phyloP scores from a whole-genome alignment of 2,113 vertebrate species.

The Dermatemys mawii region DNA sequence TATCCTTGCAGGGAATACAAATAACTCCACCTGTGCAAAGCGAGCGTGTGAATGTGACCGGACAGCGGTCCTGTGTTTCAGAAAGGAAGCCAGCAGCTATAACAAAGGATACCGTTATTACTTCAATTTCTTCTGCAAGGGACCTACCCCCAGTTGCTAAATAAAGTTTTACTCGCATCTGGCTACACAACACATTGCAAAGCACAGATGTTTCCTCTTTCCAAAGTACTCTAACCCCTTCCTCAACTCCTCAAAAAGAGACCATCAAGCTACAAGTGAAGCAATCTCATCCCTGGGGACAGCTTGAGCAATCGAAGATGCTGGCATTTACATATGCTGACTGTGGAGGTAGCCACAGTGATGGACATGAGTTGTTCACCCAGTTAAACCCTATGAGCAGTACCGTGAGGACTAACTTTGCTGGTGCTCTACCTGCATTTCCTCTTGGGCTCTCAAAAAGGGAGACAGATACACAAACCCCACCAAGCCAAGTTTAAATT shows the following conservation, averaged over 20 bases:
- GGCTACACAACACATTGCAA: neutral
- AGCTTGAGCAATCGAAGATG: neutral
- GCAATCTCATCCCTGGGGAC: neutral
- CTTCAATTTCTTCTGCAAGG: constrained; percentile 39
- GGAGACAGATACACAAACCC: neutral
- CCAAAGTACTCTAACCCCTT: neutral
- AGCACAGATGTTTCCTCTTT: neutral
- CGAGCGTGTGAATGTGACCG: constrained; percentile 49
- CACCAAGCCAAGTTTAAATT: neutral
- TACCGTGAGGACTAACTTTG: neutral
- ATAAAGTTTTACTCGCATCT: neutral
- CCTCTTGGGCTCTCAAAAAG: neutral
- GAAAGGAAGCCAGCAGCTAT: neutral
- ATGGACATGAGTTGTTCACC: too few species aligned
- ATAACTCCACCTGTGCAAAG: constrained; percentile 39
- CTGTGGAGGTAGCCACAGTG: too few species aligned
- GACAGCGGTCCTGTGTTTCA: constrained; percentile 37
- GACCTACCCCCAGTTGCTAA: constrained; percentile 26
- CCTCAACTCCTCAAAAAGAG: neutral
- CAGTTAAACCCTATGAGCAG: neutral
- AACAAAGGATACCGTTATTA: neutral
- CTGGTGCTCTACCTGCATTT: neutral
- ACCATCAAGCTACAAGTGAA: neutral
- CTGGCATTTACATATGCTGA: neutral
- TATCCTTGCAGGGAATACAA: constrained; percentile 29